These are phyloP conservation scores for Acipenser ruthenus DNA, from an alignment of 2,797 vertebrate genomes.

Conservation along the genomic window DNA sequence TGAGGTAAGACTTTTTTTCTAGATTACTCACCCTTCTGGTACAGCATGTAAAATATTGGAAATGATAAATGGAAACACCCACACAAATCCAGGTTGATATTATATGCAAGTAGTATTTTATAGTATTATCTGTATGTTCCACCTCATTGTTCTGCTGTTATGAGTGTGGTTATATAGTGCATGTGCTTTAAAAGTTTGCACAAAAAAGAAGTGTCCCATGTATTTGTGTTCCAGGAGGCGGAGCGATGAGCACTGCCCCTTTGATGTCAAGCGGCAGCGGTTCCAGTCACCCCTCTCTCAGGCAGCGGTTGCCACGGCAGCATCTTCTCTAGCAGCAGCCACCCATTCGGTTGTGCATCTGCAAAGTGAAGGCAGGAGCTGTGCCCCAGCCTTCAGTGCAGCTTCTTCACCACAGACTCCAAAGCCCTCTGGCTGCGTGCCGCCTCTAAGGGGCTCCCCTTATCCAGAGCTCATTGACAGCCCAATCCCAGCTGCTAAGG, in stretches of 20 bases:
- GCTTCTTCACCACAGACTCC: slow-evolving; percentile 22
- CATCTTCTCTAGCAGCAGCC: slow-evolving; percentile 20
- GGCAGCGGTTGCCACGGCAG: slow-evolving; percentile 16
- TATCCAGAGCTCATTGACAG: slow-evolving; percentile 37
- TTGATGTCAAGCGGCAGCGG: slow-evolving; percentile 67
- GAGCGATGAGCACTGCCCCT: slow-evolving; percentile 43
- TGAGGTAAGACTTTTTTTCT: slow-evolving; percentile 18
- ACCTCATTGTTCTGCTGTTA: no score
- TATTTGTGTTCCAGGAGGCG: slow-evolving; percentile 61
- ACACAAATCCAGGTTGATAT: not conserved
- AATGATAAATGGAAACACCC: not conserved
- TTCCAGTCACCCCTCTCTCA: slow-evolving; percentile 45
- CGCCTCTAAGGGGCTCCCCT: slow-evolving; percentile 38
- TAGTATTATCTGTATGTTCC: no score
- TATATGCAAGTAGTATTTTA: not conserved
- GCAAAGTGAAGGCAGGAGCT: slow-evolving; percentile 37
- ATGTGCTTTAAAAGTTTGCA: no score
- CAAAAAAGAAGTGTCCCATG: not conserved
- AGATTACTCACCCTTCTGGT: not conserved
- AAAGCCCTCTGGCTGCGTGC: slow-evolving; percentile 33
- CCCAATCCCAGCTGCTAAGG: slow-evolving; percentile 50
- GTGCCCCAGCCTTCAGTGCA: slow-evolving; percentile 26
- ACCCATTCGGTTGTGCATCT: slow-evolving; percentile 51
- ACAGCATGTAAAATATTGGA: not conserved
- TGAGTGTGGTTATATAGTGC: no score